phyloP scores from a whole-genome alignment of 2,797 vertebrate species.

The Hyperoplus lanceolatus region DNA sequence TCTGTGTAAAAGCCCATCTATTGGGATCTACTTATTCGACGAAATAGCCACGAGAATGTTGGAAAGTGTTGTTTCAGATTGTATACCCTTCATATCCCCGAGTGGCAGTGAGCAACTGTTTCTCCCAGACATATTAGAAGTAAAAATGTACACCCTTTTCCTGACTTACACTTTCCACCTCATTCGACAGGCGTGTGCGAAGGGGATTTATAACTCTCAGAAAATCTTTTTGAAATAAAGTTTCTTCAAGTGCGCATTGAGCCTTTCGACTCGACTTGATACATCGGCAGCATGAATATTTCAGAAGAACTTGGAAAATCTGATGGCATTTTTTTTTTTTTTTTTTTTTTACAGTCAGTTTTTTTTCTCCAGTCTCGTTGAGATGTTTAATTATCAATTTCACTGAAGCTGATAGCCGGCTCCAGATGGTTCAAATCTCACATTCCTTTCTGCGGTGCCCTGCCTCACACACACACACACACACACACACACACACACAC shows the following conservation, averaged over 20 bases:
- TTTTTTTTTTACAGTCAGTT: constrained; percentile 14
- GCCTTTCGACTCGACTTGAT: constrained; percentile 32
- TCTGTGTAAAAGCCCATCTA: background rate
- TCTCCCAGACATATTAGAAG: background rate
- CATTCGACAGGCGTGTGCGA: constrained; percentile 19
- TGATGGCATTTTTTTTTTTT: constrained; percentile 38
- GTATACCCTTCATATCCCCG: background rate
- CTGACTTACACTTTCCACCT: constrained; percentile 21
- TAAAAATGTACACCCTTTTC: constrained; percentile 1
- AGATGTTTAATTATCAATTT: constrained; percentile 62
- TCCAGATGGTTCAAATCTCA: constrained; percentile 39
- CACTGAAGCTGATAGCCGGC: constrained; percentile 40
- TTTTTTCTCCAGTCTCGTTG: constrained; percentile 35
- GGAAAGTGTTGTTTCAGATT: constrained; percentile 4
- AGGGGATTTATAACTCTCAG: constrained; percentile 22
- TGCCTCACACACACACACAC: constrained; percentile 26
- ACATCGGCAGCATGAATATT: constrained; percentile 49
- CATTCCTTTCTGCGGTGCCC: background rate
- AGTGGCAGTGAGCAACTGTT: background rate
- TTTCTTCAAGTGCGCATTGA: constrained; percentile 38
- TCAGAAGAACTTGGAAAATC: constrained; percentile 43
- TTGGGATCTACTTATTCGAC: background rate
- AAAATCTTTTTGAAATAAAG: constrained; percentile 27
- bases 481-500: constrained; percentile 37
- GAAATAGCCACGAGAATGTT: background rate